Evolutionary conservation across 2,888 invertebrate genomes (phyloP).

Genomic region (Pimpla rufipes): DNA sequence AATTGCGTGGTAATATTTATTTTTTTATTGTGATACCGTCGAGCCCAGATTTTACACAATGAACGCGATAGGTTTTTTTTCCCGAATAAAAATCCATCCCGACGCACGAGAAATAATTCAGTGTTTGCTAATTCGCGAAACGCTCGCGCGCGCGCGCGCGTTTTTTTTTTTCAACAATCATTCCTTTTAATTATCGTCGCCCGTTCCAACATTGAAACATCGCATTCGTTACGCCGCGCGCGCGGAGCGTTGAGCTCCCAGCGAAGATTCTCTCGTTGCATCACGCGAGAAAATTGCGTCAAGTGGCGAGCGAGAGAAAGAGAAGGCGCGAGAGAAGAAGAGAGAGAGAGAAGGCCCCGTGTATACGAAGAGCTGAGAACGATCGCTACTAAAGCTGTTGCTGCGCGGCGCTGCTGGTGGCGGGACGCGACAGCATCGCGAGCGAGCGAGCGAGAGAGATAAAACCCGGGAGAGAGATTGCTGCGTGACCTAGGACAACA

Average conservation of each 20-base stretch:
- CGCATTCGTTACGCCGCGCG: background rate
- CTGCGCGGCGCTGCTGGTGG: constrained; percentile 29
- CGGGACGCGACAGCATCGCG: constrained; percentile 33
- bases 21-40: too few relatives aligned
- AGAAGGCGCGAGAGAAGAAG: too few relatives aligned
- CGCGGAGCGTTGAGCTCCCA: background rate
- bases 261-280: constrained; percentile 67
- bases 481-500: constrained; percentile 85
- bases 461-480: constrained; percentile 75
- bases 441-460: constrained; percentile 67
- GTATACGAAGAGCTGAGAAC: constrained; percentile 33
- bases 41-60: background rate
- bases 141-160: too few relatives aligned
- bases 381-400: constrained; percentile 48
- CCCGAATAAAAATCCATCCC: background rate
- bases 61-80: background rate
- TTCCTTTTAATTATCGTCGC: constrained; percentile 35
- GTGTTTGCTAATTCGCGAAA: background rate
- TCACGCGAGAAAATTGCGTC: constrained; percentile 71
- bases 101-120: background rate
- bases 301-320: constrained; percentile 26
- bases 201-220: constrained; percentile 3
- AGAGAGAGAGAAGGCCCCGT: constrained; percentile 17
- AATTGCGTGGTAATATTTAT: constrained; percentile 1
- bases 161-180: background rate